These are phyloP conservation scores for Nephrotoma guestfalica DNA, from an alignment of 2,888 invertebrate species.

Conservation along the genomic window DNA sequence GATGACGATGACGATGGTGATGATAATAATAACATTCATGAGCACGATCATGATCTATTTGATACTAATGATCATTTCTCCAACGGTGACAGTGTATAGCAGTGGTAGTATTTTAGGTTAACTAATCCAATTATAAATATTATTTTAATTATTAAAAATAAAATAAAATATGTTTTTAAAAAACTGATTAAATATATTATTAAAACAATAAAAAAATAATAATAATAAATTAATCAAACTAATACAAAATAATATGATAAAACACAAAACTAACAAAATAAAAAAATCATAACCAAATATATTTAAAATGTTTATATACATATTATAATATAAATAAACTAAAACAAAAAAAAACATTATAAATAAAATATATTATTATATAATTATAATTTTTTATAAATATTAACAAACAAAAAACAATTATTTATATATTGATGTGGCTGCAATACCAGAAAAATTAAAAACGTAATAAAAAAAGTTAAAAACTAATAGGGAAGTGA, in stretches of 20 bases:
- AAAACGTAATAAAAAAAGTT: not conserved
- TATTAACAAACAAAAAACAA: not conserved
- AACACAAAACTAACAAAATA: not conserved
- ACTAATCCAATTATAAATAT: not conserved
- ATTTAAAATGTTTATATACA: not conserved
- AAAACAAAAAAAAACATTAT: not conserved
- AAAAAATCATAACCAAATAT: not conserved
- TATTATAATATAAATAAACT: not conserved
- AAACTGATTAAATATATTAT: not conserved
- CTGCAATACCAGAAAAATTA: not conserved
- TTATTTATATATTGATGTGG: not conserved
- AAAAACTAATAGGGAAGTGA: not conserved
- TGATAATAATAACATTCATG: constrained; percentile 20
- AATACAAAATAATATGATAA: not conserved
- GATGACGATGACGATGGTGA: constrained; percentile 15
- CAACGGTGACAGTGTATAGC: constrained; percentile 7
- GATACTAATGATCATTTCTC: not conserved
- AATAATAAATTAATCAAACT: not conserved
- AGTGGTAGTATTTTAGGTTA: constrained; percentile 3
- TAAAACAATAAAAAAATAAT: not conserved
- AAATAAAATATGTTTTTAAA: not conserved
- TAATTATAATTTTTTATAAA: not conserved
- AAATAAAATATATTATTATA: not conserved
- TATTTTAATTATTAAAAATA: not conserved
- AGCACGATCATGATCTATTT: constrained; percentile 14